phyloP scores from a whole-genome alignment of 2,797 vertebrate species.

The Steatocranus sp. region DNA sequence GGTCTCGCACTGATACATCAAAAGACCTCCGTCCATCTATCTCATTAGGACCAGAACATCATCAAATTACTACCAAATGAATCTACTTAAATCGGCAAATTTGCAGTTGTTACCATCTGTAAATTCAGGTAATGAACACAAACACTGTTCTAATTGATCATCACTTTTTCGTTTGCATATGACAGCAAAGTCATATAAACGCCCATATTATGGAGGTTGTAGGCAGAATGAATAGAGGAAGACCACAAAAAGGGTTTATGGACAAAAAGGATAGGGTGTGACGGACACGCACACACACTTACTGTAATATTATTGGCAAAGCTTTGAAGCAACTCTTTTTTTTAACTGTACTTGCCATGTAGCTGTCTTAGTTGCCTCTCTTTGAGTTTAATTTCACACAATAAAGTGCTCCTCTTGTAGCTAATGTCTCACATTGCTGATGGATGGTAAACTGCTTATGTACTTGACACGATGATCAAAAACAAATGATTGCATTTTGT shows the following conservation, averaged over 20 bases:
- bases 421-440: slow-evolving; percentile 7
- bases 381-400: not conserved
- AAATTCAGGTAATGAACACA: slow-evolving; percentile 47
- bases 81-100: slow-evolving; percentile 45
- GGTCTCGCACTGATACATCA: not conserved
- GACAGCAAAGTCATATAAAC: not conserved
- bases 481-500: slow-evolving; percentile 51
- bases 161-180: slow-evolving; percentile 11
- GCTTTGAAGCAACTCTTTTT: not conserved
- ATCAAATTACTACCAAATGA: slow-evolving; percentile 52
- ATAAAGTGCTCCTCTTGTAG: not conserved
- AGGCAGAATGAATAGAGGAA: not conserved
- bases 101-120: slow-evolving; percentile 53
- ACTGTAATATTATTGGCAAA: not conserved
- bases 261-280: not conserved
- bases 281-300: not conserved
- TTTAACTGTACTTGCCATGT: not conserved
- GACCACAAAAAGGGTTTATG: not conserved
- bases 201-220: not conserved
- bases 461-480: slow-evolving; percentile 55
- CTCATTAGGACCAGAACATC: slow-evolving; percentile 49
- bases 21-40: not conserved
- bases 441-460: slow-evolving; percentile 36
- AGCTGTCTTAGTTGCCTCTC: not conserved
- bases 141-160: slow-evolving; percentile 42